Conservation (phyloP, 2,888 invertebrate species). For the Iselma pallidipennis region DNA sequence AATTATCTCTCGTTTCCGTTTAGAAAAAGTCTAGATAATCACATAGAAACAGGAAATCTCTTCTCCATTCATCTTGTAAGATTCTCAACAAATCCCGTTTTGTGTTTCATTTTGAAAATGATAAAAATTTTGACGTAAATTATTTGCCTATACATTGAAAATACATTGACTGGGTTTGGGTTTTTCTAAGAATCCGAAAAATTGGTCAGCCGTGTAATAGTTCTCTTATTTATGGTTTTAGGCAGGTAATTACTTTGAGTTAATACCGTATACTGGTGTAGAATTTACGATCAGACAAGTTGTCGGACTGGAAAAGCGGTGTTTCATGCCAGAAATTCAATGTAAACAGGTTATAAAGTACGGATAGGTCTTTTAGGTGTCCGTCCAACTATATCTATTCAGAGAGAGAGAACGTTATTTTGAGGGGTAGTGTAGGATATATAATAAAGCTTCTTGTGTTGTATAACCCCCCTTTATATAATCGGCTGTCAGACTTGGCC, state of each 20-base stretch:
- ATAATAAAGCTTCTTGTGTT: constrained; percentile 1
- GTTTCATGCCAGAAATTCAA: constrained; percentile 3
- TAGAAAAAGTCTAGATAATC: too few species aligned
- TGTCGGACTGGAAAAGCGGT: neutral
- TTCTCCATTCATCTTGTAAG: too few species aligned
- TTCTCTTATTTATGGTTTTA: neutral
- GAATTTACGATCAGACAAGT: neutral
- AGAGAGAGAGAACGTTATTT: neutral
- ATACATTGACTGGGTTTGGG: too few species aligned
- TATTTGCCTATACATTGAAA: too few species aligned
- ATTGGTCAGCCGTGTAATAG: neutral
- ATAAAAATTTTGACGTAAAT: too few species aligned
- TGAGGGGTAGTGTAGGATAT: neutral
- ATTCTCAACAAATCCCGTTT: too few species aligned
- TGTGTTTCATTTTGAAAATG: too few species aligned
- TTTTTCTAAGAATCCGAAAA: too few species aligned
- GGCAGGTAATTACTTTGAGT: neutral
- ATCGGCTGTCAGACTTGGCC: neutral
- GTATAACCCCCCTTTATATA: neutral
- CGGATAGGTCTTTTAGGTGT: neutral
- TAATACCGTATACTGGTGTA: neutral
- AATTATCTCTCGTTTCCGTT: too few species aligned
- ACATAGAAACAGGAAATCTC: too few species aligned
- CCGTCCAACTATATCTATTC: neutral
- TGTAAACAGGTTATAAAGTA: constrained; percentile 2